Conservation (phyloP, 2,113 vertebrate species). For the Lycaon pictus region DNA sequence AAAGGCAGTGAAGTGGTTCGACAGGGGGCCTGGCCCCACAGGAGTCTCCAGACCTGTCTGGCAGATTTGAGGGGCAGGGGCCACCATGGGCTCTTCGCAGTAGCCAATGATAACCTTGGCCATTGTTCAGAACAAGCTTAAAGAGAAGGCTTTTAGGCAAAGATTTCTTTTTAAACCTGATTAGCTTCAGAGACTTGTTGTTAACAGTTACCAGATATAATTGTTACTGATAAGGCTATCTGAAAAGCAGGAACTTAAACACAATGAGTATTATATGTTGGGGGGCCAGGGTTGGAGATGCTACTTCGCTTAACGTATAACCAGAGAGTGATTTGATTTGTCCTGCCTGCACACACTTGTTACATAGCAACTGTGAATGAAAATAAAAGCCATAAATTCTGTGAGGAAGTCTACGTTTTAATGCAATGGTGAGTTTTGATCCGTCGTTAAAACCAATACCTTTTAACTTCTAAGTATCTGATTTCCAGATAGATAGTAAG, state of each 20-base stretch:
- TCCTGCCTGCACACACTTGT: neutral
- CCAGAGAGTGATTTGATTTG: neutral
- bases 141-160: neutral
- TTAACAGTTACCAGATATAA: neutral
- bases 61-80: neutral
- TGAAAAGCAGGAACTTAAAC: neutral
- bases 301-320: neutral
- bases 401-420: neutral
- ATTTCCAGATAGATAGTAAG: constrained; percentile 51
- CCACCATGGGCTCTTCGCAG: neutral
- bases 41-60: constrained; percentile 19
- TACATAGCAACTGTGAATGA: neutral
- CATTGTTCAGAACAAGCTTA: neutral
- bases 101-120: neutral
- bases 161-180: neutral
- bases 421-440: neutral
- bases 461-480: constrained; percentile 13
- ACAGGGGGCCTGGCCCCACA: neutral
- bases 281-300: neutral
- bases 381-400: neutral
- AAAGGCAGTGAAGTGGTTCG: neutral
- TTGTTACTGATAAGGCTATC: constrained; percentile 3
- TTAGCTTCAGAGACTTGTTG: neutral
- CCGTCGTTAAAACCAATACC: neutral
- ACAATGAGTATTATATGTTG: neutral